phyloP scores from a whole-genome alignment of 1,140 invertebrate genomes.

The Neotoxoptera formosana region DNA sequence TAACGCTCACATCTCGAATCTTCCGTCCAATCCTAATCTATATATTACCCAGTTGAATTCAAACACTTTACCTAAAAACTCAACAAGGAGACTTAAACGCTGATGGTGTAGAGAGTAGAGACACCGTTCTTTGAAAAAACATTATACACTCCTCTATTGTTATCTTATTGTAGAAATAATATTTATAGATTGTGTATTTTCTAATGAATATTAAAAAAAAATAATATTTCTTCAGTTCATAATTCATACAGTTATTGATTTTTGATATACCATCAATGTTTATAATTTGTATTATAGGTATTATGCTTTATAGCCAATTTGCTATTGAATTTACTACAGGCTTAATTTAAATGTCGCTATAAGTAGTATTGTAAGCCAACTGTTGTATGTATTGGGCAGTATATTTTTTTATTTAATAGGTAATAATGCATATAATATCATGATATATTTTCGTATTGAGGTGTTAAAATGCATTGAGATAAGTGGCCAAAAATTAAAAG shows the following conservation, averaged over 20 bases:
- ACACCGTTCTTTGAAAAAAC: too few relatives aligned
- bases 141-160: too few relatives aligned
- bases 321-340: background rate
- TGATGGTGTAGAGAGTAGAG: background rate
- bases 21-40: too few relatives aligned
- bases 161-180: too few relatives aligned
- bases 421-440: too few relatives aligned
- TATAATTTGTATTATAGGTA: background rate
- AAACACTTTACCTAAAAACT: background rate
- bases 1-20: too few relatives aligned
- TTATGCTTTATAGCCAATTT: background rate
- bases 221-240: too few relatives aligned
- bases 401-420: background rate
- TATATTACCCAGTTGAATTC: too few relatives aligned
- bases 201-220: too few relatives aligned
- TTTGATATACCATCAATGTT: background rate
- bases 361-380: background rate
- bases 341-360: background rate
- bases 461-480: background rate
- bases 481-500: background rate
- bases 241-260: too few relatives aligned
- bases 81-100: background rate
- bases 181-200: too few relatives aligned
- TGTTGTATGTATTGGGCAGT: background rate
- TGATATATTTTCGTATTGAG: background rate